Evolutionary conservation across 2,888 invertebrate species (phyloP).

Genomic region (Agrilus biguttatus): DNA sequence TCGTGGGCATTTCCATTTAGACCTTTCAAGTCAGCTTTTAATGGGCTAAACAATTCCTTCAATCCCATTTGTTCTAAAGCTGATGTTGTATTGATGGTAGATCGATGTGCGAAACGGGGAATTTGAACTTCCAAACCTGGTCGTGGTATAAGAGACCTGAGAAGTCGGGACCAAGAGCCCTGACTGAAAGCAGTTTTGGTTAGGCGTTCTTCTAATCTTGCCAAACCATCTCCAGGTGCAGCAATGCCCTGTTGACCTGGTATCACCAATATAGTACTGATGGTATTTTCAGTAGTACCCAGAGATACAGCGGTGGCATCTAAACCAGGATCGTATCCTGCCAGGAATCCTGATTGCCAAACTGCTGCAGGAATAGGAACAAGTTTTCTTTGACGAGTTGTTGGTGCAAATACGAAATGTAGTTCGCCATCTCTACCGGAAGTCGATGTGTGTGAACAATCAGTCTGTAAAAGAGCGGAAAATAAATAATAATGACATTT

Average conservation of each 20-base stretch:
- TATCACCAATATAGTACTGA: slow-evolving; percentile 69
- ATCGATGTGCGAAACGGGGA: slow-evolving; percentile 71
- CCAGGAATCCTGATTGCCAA: slow-evolving; percentile 60
- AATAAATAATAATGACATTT: slow-evolving; percentile 2
- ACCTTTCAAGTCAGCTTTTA: slow-evolving; percentile 68
- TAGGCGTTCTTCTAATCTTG: slow-evolving; percentile 56
- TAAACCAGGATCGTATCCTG: slow-evolving; percentile 70
- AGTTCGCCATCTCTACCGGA: slow-evolving; percentile 72
- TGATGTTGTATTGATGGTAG: slow-evolving; percentile 65
- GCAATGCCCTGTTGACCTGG: slow-evolving; percentile 75
- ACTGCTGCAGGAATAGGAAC: slow-evolving; percentile 75
- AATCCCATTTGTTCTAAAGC: slow-evolving; percentile 70
- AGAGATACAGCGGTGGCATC: slow-evolving; percentile 74
- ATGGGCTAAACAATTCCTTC: slow-evolving; percentile 60
- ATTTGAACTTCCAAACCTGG: slow-evolving; percentile 69
- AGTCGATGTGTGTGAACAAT: slow-evolving; percentile 59
- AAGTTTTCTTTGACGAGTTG: slow-evolving; percentile 61
- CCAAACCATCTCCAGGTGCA: slow-evolving; percentile 65
- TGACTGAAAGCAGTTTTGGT: slow-evolving; percentile 51
- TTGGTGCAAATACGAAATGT: slow-evolving; percentile 73
- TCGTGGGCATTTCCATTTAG: slow-evolving; percentile 68
- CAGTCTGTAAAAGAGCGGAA: slow-evolving; percentile 46
- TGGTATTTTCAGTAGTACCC: slow-evolving; percentile 51
- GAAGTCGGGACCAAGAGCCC: slow-evolving; percentile 56
- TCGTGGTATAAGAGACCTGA: slow-evolving; percentile 59